Evolutionary conservation across 2,888 invertebrate genomes (phyloP), one percentile per base, ranked within the genome.

Genomic region (Tachina grossa): DNA sequence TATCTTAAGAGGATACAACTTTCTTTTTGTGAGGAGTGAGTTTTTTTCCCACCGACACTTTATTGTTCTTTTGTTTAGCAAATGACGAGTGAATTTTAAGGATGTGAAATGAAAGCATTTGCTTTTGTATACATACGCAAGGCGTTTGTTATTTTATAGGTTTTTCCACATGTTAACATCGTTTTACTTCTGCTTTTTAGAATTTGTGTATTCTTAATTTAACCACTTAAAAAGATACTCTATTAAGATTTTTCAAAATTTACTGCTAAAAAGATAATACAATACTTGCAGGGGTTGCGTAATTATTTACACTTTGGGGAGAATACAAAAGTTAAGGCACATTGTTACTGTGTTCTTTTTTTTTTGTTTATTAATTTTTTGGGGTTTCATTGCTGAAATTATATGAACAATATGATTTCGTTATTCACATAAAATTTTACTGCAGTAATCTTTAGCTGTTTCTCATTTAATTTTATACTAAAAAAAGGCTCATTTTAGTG

Each of bases 151-250:
- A 11, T 61, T 68, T 76, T 53, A 45, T 45, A 22, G 55, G 53
- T 65, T 55, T 65, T 63, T 47, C 31, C 51, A 72, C 63, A 65
- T 63, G 72, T 68, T 74, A 68, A 61, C 78, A 78, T 41, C 41
- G 16, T 55, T 41, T 68, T 59, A 31, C 13, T 55, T 69, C 53
- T 45, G 61, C 49, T 65, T 65, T 79, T 78, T 78, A 69, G 68
- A 71, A 66, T 66, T 72, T 76, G 80, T 80, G 79, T 84, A 49
- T 41, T 84, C 80, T 84, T 80, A 84, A 84, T 84, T 84, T 80
- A 80, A 76, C 75, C 79, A 84, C 84, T 84, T 84, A 80, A 80
- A 53, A 71, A 47, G 41, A 65, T 59, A 53, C n/a, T 49, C 16
- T 51, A 5, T 9, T 19, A 65, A 65, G 14, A 47, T 31, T 47